These are phyloP conservation scores for Thamnophis sirtalis DNA, from an alignment of 2,113 vertebrate genomes.

Conservation along the genomic window DNA sequence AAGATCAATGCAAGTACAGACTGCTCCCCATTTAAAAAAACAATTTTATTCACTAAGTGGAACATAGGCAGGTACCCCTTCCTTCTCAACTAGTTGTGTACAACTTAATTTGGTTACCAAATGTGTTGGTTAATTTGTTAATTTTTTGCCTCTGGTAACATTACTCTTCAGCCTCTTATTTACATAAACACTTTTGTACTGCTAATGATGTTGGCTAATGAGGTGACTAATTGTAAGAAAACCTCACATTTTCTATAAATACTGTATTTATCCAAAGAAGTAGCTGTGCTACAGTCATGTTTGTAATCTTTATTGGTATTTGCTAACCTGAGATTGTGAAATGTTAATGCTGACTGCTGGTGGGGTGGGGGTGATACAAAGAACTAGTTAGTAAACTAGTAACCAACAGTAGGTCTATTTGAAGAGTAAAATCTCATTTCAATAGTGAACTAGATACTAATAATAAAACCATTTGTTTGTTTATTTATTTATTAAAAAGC, in stretches of 20 bases:
- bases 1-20: not conserved
- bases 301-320: not conserved
- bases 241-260: not conserved
- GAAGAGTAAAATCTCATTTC: not conserved
- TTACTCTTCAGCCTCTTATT: not conserved
- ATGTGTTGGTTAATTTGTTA: conserved; percentile 14
- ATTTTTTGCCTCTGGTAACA: not conserved
- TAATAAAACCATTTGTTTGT: not conserved
- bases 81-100: not conserved
- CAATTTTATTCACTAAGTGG: not conserved
- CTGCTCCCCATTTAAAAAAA: not conserved
- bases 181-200: not conserved
- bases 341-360: not conserved
- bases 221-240: not conserved
- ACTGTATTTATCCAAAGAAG: conserved; percentile 1
- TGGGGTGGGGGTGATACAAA: not conserved
- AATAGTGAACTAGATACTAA: not conserved
- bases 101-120: not conserved
- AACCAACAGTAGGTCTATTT: not conserved
- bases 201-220: conserved; percentile 2
- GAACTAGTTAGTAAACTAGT: not conserved
- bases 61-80: not conserved
- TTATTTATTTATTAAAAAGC: not conserved
- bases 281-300: not conserved
- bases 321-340: not conserved